A percentile compares a stretch with the other conserved stretches of the same genome.
Evolutionary conservation across 1,140 invertebrate genomes (phyloP).

Genomic region (Tribolium castaneum): DNA sequence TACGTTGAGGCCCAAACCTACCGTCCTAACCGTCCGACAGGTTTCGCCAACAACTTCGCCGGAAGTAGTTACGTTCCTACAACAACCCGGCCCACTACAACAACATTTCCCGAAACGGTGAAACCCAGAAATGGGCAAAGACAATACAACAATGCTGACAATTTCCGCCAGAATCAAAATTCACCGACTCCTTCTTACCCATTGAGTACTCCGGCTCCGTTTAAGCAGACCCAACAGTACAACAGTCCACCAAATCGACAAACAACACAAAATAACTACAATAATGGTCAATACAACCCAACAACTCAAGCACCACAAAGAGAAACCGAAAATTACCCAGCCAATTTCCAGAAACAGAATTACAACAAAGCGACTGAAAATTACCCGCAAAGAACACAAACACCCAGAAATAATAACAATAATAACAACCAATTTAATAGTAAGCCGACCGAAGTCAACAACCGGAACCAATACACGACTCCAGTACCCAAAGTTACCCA

Average conservation of each 20-base stretch:
- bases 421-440: slow-evolving; percentile 16
- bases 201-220: slow-evolving; percentile 60
- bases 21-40: slow-evolving; percentile 61
- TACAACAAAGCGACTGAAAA: slow-evolving; percentile 36
- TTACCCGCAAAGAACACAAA: slow-evolving; percentile 38
- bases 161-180: slow-evolving; percentile 52
- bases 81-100: slow-evolving; percentile 63
- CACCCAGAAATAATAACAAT: slow-evolving; percentile 11
- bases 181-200: neutral
- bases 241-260: slow-evolving; percentile 47
- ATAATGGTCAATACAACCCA: slow-evolving; percentile 67
- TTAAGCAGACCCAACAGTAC: slow-evolving; percentile 57
- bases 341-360: slow-evolving; percentile 46
- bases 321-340: slow-evolving; percentile 57
- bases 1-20: slow-evolving; percentile 57
- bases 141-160: slow-evolving; percentile 57
- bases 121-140: slow-evolving; percentile 55
- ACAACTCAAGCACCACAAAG: slow-evolving; percentile 57
- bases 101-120: slow-evolving; percentile 53
- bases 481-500: slow-evolving; percentile 14
- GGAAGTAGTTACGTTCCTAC: slow-evolving; percentile 66
- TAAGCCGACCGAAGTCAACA: slow-evolving; percentile 34
- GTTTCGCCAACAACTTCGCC: slow-evolving; percentile 65
- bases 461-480: slow-evolving; percentile 44
- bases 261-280: slow-evolving; percentile 48